Conservation (phyloP, 2,888 invertebrate species). For the Ochropacha duplaris region DNA sequence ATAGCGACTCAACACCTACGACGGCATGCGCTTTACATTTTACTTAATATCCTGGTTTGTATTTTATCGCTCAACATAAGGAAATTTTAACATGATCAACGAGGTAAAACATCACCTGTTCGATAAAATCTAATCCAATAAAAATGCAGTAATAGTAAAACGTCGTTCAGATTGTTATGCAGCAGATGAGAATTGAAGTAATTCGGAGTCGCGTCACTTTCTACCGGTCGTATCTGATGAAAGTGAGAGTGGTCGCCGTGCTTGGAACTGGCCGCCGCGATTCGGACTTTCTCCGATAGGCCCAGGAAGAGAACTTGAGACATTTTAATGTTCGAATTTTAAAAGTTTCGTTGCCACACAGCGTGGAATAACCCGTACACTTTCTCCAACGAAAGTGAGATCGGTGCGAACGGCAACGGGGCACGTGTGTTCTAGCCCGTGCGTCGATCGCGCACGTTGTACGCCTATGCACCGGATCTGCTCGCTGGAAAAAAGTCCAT, state of each 20-base stretch:
- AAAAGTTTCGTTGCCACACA: slow-evolving; percentile 1
- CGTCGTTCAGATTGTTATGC: background rate
- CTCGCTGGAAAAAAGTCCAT: background rate
- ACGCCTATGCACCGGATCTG: background rate
- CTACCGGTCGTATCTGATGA: slow-evolving; percentile 38
- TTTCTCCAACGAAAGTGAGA: slow-evolving; percentile 58
- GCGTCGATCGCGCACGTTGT: background rate
- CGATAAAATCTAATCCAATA: background rate
- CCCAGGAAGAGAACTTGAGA: slow-evolving; percentile 14
- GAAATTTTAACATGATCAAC: background rate
- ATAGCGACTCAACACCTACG: slow-evolving; percentile 21
- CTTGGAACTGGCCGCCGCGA: slow-evolving; percentile 9
- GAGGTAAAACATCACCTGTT: background rate
- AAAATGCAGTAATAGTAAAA: background rate
- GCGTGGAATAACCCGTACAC: slow-evolving; percentile 23
- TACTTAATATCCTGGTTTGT: slow-evolving; percentile 2
- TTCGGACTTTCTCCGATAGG: slow-evolving; percentile 18
- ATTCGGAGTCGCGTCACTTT: slow-evolving; percentile 41
- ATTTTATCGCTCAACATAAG: background rate
- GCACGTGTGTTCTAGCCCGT: background rate
- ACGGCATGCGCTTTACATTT: background rate
- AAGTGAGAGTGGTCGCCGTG: slow-evolving; percentile 45
- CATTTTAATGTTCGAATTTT: background rate
- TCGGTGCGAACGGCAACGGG: slow-evolving; percentile 16
- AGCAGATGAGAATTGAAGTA: slow-evolving; percentile 18